These are phyloP conservation scores for Dufourea novaeangliae DNA, from an alignment of 1,140 invertebrate species.

Conservation along the genomic window DNA sequence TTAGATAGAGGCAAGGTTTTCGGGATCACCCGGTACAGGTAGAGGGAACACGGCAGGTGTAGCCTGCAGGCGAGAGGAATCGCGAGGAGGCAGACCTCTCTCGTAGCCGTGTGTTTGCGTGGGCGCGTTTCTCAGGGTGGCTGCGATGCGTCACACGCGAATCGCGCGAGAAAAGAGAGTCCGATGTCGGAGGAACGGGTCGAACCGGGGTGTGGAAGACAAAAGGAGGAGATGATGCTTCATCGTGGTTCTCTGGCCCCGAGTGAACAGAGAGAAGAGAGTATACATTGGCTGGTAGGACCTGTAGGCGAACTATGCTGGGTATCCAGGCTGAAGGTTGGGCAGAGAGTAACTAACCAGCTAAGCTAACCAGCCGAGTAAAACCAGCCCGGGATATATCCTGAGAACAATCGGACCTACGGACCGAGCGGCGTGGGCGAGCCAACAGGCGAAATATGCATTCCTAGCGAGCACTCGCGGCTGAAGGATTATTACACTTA, in stretches of 20 bases:
- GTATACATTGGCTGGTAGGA: constrained; percentile 57
- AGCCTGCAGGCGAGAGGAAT: constrained; percentile 74
- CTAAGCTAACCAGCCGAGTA: constrained; percentile 69
- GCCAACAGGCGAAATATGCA: constrained; percentile 73
- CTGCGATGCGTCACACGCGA: constrained; percentile 76
- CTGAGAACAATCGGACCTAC: constrained; percentile 80
- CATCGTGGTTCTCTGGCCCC: background rate
- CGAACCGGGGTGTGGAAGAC: constrained; percentile 26
- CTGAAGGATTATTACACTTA: constrained; percentile 64
- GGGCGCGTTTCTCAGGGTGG: constrained; percentile 79
- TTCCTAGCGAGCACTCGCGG: constrained; percentile 71
- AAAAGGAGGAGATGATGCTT: constrained; percentile 20
- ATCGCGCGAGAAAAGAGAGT: constrained; percentile 64
- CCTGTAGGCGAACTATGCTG: constrained; percentile 79
- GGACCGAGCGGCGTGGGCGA: constrained; percentile 74
- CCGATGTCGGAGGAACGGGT: constrained; percentile 53
- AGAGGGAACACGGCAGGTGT: constrained; percentile 71
- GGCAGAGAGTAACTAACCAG: constrained; percentile 68
- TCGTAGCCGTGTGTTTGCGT: constrained; percentile 70
- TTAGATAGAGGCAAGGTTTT: constrained; percentile 29
- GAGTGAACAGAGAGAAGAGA: constrained; percentile 54
- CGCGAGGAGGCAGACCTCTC: constrained; percentile 59
- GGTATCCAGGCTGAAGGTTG: constrained; percentile 78
- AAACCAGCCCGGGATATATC: constrained; percentile 73
- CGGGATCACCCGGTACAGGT: constrained; percentile 58